Evolutionary conservation across 2,113 vertebrate genomes (phyloP), one percentile per base, ranked within the genome.

Genomic region (Leptobrachium ailaonicum): DNA sequence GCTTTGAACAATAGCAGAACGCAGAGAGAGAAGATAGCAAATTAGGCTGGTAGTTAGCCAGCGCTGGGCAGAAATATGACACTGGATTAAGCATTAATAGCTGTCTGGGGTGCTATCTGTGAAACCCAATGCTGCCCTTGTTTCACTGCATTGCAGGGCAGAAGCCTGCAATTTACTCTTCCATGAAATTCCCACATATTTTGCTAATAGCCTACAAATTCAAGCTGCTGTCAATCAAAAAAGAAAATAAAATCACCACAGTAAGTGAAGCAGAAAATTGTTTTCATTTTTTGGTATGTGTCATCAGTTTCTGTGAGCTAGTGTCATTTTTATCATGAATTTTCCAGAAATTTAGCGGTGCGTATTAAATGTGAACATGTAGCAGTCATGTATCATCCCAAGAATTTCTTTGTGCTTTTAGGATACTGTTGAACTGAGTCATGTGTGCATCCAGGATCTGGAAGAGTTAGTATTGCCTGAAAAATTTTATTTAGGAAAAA

Each of bases 1-100:
- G 86, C 84, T 90, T 92, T 89, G 93, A 92, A 91, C 91, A 93
- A 92, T 86, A 91, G 90, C 88, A 84, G 87, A 92, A 91, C 85
- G 86, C 82, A 86, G 85, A 87, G 79, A 77, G 82, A 85, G 85
- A 88, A 91, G 83, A 83, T 83, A 89, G 87, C 89, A 92, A 91
- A 91, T 88, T 90, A 89, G 87, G 81, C 85, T 91, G 85, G 89
- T 91, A 76, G 84, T 88, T 88, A 86, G 87, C 84, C 86, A 89
- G 85, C 68, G 45, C 73, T 82, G 81, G 84, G 83, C 85, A 88
- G 91, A 91, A 92, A 92, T 84, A 84, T 88, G 91, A 91, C 89
- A 86, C 88, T 88, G 86, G 87, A 86, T 90, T 90, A 90, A 84
- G 82, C 73, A 74, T 87, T 90, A 90, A 90, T 92, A 90, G 87